Percentiles rank a stretch among this genome's conserved stretches.
Conservation (phyloP, 2,113 vertebrate genomes). For the Neopipo cinnamomea region DNA sequence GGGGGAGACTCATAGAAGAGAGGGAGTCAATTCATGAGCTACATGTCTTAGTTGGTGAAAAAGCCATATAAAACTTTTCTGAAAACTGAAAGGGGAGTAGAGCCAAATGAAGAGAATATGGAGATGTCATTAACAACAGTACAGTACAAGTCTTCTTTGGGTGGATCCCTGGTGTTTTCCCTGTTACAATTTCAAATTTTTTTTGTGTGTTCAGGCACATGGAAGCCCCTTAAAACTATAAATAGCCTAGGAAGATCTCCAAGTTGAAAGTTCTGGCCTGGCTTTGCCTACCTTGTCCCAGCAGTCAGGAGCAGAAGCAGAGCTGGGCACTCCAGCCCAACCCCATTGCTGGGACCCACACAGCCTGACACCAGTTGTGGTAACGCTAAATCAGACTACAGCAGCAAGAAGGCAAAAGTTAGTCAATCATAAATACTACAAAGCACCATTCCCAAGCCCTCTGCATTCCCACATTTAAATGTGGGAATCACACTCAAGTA, state of each 20-base stretch:
- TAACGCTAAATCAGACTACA: background rate
- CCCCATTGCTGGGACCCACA: rapidly evolving
- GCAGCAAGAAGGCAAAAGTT: background rate
- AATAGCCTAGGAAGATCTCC: background rate
- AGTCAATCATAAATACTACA: background rate
- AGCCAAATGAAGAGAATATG: background rate
- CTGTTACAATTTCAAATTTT: background rate
- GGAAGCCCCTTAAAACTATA: background rate
- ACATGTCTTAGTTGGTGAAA: background rate
- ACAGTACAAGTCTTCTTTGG: background rate
- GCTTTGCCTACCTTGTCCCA: background rate
- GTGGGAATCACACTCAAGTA: background rate
- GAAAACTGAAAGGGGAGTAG: background rate
- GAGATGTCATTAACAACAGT: background rate
- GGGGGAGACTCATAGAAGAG: background rate
- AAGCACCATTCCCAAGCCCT: background rate
- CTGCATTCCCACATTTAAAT: rapidly evolving
- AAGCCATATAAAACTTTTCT: background rate
- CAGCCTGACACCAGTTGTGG: background rate
- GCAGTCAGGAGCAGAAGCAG: background rate
- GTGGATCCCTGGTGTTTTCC: background rate
- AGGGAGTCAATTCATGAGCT: background rate
- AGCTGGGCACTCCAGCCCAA: background rate
- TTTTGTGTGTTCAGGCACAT: background rate
- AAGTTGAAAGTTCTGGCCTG: background rate